phyloP scores from a whole-genome alignment of 37 sponge, comb jelly and placozoan species.

The Aplysina aerophoba region DNA sequence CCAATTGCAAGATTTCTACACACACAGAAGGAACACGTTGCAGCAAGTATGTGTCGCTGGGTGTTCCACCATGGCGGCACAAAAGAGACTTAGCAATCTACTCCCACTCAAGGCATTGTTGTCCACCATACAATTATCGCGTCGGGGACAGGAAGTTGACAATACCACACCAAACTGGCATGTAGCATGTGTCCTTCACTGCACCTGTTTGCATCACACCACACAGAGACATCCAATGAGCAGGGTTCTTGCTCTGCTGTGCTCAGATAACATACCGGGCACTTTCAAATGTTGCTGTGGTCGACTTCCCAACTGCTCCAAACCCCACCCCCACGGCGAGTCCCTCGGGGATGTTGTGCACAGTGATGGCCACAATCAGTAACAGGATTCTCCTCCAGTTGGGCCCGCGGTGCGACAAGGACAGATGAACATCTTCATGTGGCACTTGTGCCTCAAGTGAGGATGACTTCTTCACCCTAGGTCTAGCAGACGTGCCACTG shows the following conservation, averaged over 20 bases:
- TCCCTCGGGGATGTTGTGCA: slow-evolving; percentile 99
- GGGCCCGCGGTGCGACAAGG: not conserved
- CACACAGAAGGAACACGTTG: not conserved
- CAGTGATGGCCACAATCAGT: slow-evolving; percentile 92
- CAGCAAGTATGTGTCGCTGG: not conserved
- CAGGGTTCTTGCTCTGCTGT: no score
- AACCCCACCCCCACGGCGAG: slow-evolving; percentile 98
- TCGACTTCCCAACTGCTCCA: slow-evolving; percentile 89
- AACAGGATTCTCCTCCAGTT: slow-evolving; percentile 91
- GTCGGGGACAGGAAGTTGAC: no score
- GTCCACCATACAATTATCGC: no score
- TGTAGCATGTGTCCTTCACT: no score
- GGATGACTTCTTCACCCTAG: not conserved
- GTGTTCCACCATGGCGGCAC: not conserved
- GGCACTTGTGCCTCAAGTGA: not conserved
- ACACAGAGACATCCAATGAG: no score
- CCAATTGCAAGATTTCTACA: slow-evolving; percentile 92
- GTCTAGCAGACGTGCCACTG: not conserved
- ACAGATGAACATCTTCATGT: not conserved
- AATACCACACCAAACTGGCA: no score
- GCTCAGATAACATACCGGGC: slow-evolving; percentile 68
- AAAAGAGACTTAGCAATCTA: not conserved
- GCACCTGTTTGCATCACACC: no score
- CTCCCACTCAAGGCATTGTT: no score
- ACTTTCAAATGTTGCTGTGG: slow-evolving; percentile 81